Conservation (phyloP, 2,113 vertebrate genomes). For the Gadus macrocephalus region DNA sequence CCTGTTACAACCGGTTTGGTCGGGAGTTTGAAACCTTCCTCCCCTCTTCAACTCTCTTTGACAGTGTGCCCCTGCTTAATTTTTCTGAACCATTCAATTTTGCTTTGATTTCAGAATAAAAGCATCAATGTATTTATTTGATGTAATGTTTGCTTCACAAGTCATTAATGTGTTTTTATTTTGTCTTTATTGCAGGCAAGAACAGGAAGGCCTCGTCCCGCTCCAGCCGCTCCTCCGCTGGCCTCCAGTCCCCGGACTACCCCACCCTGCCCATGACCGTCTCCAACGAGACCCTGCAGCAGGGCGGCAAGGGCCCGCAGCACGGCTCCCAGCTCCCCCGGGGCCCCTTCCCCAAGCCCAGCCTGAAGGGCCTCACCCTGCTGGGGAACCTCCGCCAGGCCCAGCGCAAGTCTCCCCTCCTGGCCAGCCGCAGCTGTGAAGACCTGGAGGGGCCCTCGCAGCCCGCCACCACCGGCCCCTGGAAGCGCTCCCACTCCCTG, state of each 20-base stretch:
- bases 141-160: no score
- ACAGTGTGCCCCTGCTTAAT: no score
- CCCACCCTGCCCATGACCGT: constrained; percentile 79
- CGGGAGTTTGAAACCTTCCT: no score
- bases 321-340: constrained; percentile 51
- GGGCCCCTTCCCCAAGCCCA: constrained; percentile 58
- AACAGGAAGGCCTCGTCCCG: constrained; percentile 70
- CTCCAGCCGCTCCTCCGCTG: constrained; percentile 74
- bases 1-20: no score
- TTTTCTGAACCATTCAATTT: no score
- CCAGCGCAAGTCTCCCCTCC: constrained; percentile 72
- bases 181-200: constrained; percentile 78
- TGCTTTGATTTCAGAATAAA: no score
- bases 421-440: constrained; percentile 86
- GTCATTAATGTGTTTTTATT: no score
- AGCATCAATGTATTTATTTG: no score
- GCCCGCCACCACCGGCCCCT: constrained; percentile 42
- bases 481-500: constrained; percentile 89
- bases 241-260: constrained; percentile 76
- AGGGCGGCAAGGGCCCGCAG: constrained; percentile 66
- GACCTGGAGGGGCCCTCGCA: constrained; percentile 74
- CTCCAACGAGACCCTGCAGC: constrained; percentile 72
- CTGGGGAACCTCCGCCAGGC: constrained; percentile 66
- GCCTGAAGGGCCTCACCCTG: constrained; percentile 62
- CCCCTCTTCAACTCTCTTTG: no score